Percentiles rank a stretch among this genome's conserved stretches.
Conservation (phyloP, 2,797 vertebrate genomes). For the Orestias chungarensis region DNA sequence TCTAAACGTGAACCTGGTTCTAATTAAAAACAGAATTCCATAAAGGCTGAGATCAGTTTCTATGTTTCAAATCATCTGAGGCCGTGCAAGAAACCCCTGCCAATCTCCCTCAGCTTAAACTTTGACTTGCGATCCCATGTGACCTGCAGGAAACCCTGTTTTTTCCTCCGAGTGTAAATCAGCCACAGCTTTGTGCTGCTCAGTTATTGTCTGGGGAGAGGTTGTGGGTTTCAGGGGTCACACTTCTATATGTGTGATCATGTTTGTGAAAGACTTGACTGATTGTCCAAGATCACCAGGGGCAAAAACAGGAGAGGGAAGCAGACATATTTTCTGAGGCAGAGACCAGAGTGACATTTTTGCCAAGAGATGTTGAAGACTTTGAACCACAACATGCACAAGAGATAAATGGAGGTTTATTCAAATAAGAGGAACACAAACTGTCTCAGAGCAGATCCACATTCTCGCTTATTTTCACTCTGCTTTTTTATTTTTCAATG, state of each 20-base stretch:
- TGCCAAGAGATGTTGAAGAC: slow-evolving; percentile 6
- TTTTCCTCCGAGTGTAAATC: slow-evolving; percentile 45
- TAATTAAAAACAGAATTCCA: neutral
- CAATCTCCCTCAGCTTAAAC: slow-evolving; percentile 54
- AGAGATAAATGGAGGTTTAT: neutral
- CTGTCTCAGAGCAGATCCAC: slow-evolving; percentile 19
- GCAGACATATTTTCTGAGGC: neutral
- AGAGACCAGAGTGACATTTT: slow-evolving; percentile 45
- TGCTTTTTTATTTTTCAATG: neutral
- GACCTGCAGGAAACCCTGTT: slow-evolving; percentile 36
- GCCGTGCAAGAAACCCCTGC: slow-evolving; percentile 33
- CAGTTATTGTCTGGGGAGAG: slow-evolving; percentile 33
- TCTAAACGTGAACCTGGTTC: slow-evolving; percentile 8
- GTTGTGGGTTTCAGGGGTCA: slow-evolving; percentile 23
- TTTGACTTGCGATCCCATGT: slow-evolving; percentile 51
- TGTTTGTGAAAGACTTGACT: slow-evolving; percentile 46
- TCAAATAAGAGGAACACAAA: slow-evolving; percentile 17
- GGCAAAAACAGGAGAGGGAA: neutral
- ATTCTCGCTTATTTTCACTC: slow-evolving; percentile 15
- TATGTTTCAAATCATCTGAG: slow-evolving; percentile 28
- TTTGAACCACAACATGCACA: neutral
- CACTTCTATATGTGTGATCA: slow-evolving; percentile 41
- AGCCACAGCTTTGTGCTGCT: slow-evolving; percentile 26
- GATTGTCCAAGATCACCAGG: slow-evolving; percentile 26
- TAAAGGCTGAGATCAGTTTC: slow-evolving; percentile 26